A percentile compares a stretch with the other conserved stretches of the same genome.
Evolutionary conservation across 2,888 invertebrate genomes (phyloP).

Genomic region (Clivina fossor): DNA sequence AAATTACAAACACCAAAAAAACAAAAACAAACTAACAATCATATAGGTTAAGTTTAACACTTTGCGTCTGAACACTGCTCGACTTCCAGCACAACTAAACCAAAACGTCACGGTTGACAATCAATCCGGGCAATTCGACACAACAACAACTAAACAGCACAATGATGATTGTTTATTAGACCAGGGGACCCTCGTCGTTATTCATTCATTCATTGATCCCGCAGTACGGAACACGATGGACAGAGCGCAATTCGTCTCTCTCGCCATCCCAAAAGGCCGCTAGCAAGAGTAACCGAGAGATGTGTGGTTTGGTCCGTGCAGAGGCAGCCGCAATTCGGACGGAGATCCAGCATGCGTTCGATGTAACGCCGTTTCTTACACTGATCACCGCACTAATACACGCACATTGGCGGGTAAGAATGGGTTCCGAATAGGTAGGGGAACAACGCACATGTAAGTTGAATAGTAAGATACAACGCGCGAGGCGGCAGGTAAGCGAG

Average conservation of each 20-base stretch:
- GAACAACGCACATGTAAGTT: constrained; percentile 42
- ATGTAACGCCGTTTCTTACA: constrained; percentile 54
- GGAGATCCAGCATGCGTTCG: constrained; percentile 49
- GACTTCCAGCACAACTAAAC: too few species aligned
- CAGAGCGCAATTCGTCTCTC: background rate
- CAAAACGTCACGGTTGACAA: too few species aligned
- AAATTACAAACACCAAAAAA: too few species aligned
- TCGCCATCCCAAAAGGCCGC: background rate
- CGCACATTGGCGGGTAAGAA: constrained; percentile 52
- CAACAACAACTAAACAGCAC: background rate
- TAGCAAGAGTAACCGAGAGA: background rate
- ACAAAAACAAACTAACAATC: too few species aligned
- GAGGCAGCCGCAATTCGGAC: background rate
- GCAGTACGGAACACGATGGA: constrained; percentile 2
- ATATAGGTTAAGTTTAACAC: too few species aligned
- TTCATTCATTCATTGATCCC: constrained; percentile 18
- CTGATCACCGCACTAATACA: constrained; percentile 44
- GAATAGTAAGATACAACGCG: too few species aligned
- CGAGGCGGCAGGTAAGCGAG: constrained; percentile 24
- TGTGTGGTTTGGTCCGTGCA: constrained; percentile 4
- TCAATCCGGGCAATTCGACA: too few species aligned
- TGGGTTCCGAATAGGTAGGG: constrained; percentile 52
- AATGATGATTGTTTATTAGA: background rate
- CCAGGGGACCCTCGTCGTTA: background rate
- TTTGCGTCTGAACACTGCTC: too few species aligned